Conservation (phyloP, 1,140 invertebrate genomes). For the Dufourea novaeangliae region DNA sequence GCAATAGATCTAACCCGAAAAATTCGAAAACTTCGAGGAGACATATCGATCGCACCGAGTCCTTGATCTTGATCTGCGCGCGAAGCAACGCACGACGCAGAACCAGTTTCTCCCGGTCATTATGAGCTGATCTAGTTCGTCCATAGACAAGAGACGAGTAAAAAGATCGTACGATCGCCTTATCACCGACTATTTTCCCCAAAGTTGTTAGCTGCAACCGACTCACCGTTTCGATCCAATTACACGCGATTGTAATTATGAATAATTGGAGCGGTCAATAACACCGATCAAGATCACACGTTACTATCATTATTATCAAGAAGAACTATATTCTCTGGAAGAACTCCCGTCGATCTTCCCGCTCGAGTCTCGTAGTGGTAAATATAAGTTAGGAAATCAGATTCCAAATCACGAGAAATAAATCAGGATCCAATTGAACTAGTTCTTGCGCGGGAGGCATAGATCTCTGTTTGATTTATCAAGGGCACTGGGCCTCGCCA, state of each 20-base stretch:
- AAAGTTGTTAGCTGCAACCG: too few species aligned
- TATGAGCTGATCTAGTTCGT: conserved; percentile 8
- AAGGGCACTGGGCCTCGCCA: conserved; percentile 17
- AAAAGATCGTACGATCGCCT: neutral
- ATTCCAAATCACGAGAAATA: neutral
- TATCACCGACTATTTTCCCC: neutral
- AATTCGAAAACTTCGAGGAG: neutral
- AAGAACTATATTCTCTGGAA: too few species aligned
- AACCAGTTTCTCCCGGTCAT: conserved; percentile 37
- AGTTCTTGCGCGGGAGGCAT: neutral
- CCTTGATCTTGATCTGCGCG: conserved; percentile 56
- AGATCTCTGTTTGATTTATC: conserved; percentile 3
- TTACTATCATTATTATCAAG: too few species aligned
- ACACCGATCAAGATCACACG: too few species aligned
- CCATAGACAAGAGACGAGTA: neutral
- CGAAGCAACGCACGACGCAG: conserved; percentile 3
- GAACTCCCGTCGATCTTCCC: too few species aligned
- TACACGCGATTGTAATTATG: too few species aligned
- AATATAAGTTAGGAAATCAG: too few species aligned
- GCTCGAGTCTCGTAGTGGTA: too few species aligned
- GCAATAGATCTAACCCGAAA: too few species aligned
- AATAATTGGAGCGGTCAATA: too few species aligned
- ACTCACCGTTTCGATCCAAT: too few species aligned
- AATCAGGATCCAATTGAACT: neutral
- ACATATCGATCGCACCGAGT: conserved; percentile 11